A percentile compares a stretch with the other conserved stretches of the same genome.
phyloP scores from a whole-genome alignment of 2,113 vertebrate genomes.

The Oncorhynchus mykiss region DNA sequence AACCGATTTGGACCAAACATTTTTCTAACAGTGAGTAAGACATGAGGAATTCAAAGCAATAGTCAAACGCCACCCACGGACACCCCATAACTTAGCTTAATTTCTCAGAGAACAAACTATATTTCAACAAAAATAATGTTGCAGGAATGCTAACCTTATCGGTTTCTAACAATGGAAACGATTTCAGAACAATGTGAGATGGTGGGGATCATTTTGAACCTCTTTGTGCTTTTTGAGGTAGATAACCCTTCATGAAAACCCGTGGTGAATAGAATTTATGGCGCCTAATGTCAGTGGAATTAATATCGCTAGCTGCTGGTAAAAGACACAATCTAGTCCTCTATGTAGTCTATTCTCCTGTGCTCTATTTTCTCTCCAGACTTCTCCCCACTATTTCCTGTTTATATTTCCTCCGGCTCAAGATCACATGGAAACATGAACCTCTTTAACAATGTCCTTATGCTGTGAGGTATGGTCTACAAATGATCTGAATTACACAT shows the following conservation, averaged over 20 bases:
- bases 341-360: neutral
- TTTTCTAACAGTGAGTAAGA: no score
- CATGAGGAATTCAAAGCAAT: no score
- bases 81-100: no score
- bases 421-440: neutral
- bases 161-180: no score
- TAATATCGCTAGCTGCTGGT: constrained; percentile 3
- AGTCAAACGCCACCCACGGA: no score
- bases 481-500: neutral
- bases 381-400: constrained; percentile 10
- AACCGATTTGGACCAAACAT: no score
- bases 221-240: no score
- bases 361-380: neutral
- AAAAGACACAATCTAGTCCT: neutral
- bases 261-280: constrained; percentile 4
- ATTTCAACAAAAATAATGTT: no score
- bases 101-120: no score
- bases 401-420: neutral
- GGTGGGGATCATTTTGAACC: no score
- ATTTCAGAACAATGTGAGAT: no score
- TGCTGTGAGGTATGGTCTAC: neutral
- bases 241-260: neutral
- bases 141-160: no score
- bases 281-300: constrained; percentile 3
- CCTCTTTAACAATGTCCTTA: neutral